These are phyloP conservation scores for Crenichthys baileyi DNA, from an alignment of 2,797 vertebrate genomes.

Conservation along the genomic window DNA sequence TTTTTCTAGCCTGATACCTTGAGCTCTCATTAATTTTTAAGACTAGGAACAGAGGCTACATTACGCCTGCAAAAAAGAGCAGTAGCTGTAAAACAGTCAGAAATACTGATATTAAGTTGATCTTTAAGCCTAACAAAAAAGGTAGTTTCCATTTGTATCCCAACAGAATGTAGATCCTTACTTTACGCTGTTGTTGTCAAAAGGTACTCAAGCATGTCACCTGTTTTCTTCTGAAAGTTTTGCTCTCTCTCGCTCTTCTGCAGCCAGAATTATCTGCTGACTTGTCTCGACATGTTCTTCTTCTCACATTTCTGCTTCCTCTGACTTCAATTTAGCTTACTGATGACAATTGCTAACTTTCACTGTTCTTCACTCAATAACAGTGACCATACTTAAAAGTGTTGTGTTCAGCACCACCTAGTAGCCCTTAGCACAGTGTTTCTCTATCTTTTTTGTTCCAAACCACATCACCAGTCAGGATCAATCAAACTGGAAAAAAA, in stretches of 20 bases:
- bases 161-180: neutral
- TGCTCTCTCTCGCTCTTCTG: neutral
- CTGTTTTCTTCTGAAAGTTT: neutral
- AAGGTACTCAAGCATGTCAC: neutral
- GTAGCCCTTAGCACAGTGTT: neutral
- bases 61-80: no score
- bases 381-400: neutral
- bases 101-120: neutral
- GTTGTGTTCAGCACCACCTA: neutral
- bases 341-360: neutral
- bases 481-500: no score
- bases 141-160: neutral
- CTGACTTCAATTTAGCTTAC: neutral
- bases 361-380: neutral
- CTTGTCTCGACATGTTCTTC: no score
- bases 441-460: no score
- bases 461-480: no score
- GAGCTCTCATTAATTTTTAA: neutral
- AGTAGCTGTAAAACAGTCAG: neutral
- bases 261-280: no score
- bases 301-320: neutral
- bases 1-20: neutral
- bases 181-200: neutral
- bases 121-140: neutral
- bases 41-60: neutral